These are phyloP conservation scores for Gymnogyps californianus DNA, from an alignment of 2,113 vertebrate genomes.

Conservation along the genomic window DNA sequence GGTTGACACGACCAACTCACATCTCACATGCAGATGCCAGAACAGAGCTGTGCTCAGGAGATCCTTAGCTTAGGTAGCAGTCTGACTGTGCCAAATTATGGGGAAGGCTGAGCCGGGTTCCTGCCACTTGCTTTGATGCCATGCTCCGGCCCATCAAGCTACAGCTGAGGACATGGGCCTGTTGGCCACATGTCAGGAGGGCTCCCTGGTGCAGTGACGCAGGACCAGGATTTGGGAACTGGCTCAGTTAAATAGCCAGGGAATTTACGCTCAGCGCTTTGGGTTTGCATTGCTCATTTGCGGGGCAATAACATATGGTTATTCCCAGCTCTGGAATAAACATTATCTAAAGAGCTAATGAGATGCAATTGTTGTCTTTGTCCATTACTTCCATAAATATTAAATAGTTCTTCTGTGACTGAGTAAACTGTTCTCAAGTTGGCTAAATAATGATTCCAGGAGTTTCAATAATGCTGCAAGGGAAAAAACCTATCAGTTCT, in stretches of 20 bases:
- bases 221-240: not conserved
- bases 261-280: not conserved
- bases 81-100: not conserved
- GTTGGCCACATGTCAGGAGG: not conserved
- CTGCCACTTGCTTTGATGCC: not conserved
- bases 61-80: not conserved
- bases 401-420: not conserved
- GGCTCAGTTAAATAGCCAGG: not conserved
- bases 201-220: fast-evolving
- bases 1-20: not conserved
- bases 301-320: not conserved
- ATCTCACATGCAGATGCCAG: no score
- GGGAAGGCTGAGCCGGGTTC: not conserved
- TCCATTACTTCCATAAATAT: not conserved
- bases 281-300: not conserved
- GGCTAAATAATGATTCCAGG: not conserved
- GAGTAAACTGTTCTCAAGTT: not conserved
- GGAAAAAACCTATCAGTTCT: not conserved
- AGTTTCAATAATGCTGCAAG: not conserved
- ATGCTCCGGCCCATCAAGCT: not conserved
- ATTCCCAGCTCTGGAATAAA: not conserved
- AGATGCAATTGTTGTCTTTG: not conserved
- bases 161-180: not conserved
- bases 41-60: not conserved
- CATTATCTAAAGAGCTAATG: not conserved